phyloP scores from a whole-genome alignment of 1,140 invertebrate species.

The Maconellicoccus hirsutus region DNA sequence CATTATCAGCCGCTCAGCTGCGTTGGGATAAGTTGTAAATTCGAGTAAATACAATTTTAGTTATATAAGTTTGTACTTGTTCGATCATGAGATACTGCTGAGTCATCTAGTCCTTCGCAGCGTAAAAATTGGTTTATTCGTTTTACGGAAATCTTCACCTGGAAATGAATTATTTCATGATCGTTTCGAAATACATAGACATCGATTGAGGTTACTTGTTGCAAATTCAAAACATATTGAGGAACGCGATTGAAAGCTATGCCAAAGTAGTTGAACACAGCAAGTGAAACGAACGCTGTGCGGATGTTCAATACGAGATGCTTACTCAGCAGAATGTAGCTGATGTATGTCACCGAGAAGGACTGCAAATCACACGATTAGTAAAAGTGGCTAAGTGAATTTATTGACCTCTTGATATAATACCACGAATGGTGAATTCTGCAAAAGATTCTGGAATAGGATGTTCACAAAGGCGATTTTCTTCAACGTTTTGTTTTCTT shows the following conservation, averaged over 20 bases:
- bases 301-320: conserved; percentile 72
- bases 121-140: conserved; percentile 76
- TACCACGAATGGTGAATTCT: conserved; percentile 90
- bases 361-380: conserved; percentile 42
- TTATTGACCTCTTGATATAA: conserved; percentile 33
- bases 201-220: background rate
- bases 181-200: background rate
- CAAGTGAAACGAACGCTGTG: conserved; percentile 91
- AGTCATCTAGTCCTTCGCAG: conserved; percentile 63
- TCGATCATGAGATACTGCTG: conserved; percentile 56
- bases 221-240: too few species aligned
- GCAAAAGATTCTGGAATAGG: conserved; percentile 84
- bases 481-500: conserved; percentile 36
- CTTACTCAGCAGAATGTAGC: conserved; percentile 72
- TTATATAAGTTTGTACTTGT: conserved; percentile 54
- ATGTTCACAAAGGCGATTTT: conserved; percentile 50
- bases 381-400: too few species aligned
- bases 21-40: conserved; percentile 62
- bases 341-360: conserved; percentile 81
- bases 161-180: background rate
- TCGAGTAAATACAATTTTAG: background rate
- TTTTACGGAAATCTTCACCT: conserved; percentile 36
- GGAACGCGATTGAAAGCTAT: background rate
- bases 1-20: conserved; percentile 32
- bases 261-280: conserved; percentile 53